Conservation (phyloP, 2,113 vertebrate species). For the Poeciliopsis occidentalis region DNA sequence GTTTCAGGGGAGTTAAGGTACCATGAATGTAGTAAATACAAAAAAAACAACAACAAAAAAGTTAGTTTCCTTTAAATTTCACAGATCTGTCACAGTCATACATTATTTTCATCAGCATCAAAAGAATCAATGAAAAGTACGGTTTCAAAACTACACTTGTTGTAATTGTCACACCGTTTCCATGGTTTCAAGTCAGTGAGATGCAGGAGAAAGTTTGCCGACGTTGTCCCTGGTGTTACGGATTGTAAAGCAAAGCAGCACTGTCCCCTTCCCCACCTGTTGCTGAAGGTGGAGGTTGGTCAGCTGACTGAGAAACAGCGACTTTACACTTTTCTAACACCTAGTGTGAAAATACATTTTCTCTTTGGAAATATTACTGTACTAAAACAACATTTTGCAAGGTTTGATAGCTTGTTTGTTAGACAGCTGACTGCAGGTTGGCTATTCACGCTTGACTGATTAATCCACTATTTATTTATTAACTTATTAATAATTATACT, state of each 20-base stretch:
- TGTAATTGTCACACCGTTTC: background rate
- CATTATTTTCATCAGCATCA: background rate
- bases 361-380: no score
- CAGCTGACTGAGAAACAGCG: no score
- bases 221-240: background rate
- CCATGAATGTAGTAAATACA: conserved; percentile 23
- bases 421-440: background rate
- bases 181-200: background rate
- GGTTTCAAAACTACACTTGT: background rate
- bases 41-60: background rate
- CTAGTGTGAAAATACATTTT: background rate
- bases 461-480: no score
- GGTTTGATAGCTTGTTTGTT: background rate
- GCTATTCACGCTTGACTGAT: no score
- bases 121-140: background rate
- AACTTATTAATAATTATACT: no score
- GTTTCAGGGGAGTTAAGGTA: conserved; percentile 33
- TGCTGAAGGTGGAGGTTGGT: background rate
- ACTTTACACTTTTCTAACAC: background rate
- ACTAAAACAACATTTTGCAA: background rate
- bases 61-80: conserved; percentile 5
- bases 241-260: background rate
- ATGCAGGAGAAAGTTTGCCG: background rate
- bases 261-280: background rate
- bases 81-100: background rate